Evolutionary conservation across 2,888 invertebrate species (phyloP), one percentile per base, ranked within the genome.

Genomic region (Lepeophtheirus nordmannii): DNA sequence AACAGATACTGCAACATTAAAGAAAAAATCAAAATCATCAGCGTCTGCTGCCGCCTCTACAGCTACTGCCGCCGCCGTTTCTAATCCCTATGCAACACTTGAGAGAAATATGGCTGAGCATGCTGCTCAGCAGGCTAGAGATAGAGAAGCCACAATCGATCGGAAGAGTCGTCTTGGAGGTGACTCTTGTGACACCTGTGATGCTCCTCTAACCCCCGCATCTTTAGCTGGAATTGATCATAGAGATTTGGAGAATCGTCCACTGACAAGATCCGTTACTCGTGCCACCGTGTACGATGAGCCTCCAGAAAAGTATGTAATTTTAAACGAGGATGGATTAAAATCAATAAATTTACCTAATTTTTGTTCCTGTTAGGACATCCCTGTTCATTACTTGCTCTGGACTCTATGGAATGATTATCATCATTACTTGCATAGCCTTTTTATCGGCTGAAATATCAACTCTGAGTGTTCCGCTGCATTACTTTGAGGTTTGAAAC

Each of bases 391-490:
- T 92, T 79, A 88, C 91, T 77, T 87, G 91, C 81, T 93, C 93
- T 78, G 89, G 91, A 80, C 87, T 93, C 74, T 94, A 94, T 80
- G 92, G 91, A 74, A 90, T 93, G 78, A 84, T 93, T 69, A 80
- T 93, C 76, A 86, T 93, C 72, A 90, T 93, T 72, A 84, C 92
- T 68, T 94, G 93, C 80, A 82, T 92, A 75, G 90, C 91, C 70
- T 89, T 92, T 78, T 90, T 93, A 73, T 85, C 93, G 77, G 89
- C 92, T 74, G 91, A 94, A 80, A 89, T 91, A 74, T 87, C 90
- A 74, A 91, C 91, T 71, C 87, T 89, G 79, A 87, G 87, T 77
- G 82, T 92, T 72, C 91, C 91, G 70, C 83, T 89, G 70, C 86
- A 87, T 78, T 92, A 90, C 80, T 92, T 90, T 78, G 91, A 92